Base-by-base conservation (phyloP, 2,113 vertebrate species). In the Ploceus nigricollis region DNA sequence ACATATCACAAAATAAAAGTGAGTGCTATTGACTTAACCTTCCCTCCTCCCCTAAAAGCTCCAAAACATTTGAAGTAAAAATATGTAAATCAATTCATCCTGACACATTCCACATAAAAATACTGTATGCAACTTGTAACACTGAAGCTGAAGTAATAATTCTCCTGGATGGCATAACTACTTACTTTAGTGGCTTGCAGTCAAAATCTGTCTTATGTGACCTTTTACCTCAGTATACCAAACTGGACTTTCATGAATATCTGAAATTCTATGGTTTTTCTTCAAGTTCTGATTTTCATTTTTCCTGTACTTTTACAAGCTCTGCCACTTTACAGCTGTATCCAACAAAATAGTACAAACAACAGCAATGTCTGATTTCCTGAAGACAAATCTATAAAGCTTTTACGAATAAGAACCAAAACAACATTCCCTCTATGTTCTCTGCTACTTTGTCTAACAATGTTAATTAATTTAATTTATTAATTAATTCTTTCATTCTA, bases 31-130 rank as follows among this genome's bases (percentile, higher is more conserved):
- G 45, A 28, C 31, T 83, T n/a, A 51, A 51, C 19, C 6, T 24
- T 5, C 10, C 15, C 10, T 5, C 1, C 8, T 17, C 3, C 10
- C 35, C 1, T 13, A 47, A 80, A 48, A 39, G 3, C 6, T 20
- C 21, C 27, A 33, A 60, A 50, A 44, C 15, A 25, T 58, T 68
- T 68, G 35, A 53, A 54, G 35, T 44, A 65, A 80, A 83, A 66
- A 44, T 35, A 64, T 18, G 6, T 50, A 47, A 90, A 66, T 66
- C 39, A 80, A 48, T 60, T 22, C 1, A 68, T 53, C 30, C 27
- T 51, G 31, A 68, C 10, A 51, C 3, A 30, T 45, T 14, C 7
- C 15, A 72, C n/a, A 60, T 23, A 37, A 68, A 70, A 85, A 31
- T 17, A 35, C 8, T 3, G 0, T 27, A 15, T 71, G 47, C 8